Evolutionary conservation across 2,113 vertebrate genomes (phyloP).

Genomic region (Taxidea taxus): DNA sequence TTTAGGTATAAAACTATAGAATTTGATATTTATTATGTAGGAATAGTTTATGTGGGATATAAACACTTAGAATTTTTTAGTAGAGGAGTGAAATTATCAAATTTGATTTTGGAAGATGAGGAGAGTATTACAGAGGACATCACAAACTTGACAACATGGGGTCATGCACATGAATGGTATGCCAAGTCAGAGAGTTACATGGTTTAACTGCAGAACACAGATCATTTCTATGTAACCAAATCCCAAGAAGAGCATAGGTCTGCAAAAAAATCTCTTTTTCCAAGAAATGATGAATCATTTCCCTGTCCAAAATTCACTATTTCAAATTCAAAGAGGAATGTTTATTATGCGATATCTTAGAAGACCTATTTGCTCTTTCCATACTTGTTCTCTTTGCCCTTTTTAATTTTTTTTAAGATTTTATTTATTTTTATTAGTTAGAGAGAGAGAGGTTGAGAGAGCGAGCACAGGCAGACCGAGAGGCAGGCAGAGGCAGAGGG

Average conservation of each 20-base stretch:
- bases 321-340: slow-evolving; percentile 26
- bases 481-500: no score
- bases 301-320: not conserved
- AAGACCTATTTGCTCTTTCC: not conserved
- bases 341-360: slow-evolving; percentile 15
- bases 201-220: not conserved
- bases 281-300: slow-evolving; percentile 31
- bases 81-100: not conserved
- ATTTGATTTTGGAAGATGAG: not conserved
- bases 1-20: not conserved
- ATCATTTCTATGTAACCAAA: not conserved
- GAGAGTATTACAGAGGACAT: not conserved
- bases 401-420: no score
- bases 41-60: not conserved
- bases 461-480: no score
- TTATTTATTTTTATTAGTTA: no score
- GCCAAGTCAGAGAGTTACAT: not conserved
- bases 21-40: not conserved
- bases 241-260: not conserved
- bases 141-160: not conserved
- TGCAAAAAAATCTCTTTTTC: slow-evolving; percentile 39
- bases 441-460: no score
- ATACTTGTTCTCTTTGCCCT: not conserved
- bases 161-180: no score
- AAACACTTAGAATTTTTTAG: not conserved